phyloP scores from a whole-genome alignment of 2,797 vertebrate species.

The Poeciliopsis turneri region DNA sequence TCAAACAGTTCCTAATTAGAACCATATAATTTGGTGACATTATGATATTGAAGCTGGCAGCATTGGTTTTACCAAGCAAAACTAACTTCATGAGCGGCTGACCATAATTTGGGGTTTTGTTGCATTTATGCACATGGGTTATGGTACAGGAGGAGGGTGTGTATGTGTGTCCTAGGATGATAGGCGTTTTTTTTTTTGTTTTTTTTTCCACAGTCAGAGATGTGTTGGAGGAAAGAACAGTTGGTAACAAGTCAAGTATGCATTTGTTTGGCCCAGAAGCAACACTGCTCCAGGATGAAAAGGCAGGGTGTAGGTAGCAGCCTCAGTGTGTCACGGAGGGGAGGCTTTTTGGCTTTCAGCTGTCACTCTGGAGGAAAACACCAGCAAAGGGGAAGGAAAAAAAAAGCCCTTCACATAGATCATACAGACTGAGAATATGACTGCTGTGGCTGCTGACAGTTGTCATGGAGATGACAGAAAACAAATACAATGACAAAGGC shows the following conservation, averaged over 20 bases:
- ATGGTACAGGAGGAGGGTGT: constrained; percentile 52
- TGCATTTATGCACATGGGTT: constrained; percentile 60
- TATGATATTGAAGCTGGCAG: constrained; percentile 84
- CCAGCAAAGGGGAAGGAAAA: not conserved
- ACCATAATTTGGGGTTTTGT: constrained; percentile 82
- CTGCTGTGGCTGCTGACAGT: constrained; percentile 38
- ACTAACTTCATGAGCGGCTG: constrained; percentile 80
- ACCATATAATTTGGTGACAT: constrained; percentile 82
- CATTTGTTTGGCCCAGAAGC: constrained; percentile 63
- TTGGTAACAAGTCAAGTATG: constrained; percentile 69
- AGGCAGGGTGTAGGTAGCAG: constrained; percentile 47
- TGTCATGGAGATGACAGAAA: constrained; percentile 55
- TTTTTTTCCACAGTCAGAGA: constrained; percentile 38
- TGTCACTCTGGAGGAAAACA: constrained; percentile 26
- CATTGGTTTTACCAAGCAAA: constrained; percentile 81
- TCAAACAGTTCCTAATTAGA: constrained; percentile 83
- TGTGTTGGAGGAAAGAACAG: constrained; percentile 45
- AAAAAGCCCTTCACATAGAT: constrained; percentile 28
- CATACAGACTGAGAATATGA: constrained; percentile 29
- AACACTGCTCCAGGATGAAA: constrained; percentile 57
- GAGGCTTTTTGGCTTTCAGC: constrained; percentile 46
- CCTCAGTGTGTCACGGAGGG: constrained; percentile 44
- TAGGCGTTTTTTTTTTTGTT: constrained; percentile 32
- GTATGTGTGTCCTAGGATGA: constrained; percentile 26
- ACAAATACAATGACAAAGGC: constrained; percentile 46